Evolutionary conservation across 2,797 vertebrate genomes (phyloP).

Genomic region (Rhinoraja longicauda): DNA sequence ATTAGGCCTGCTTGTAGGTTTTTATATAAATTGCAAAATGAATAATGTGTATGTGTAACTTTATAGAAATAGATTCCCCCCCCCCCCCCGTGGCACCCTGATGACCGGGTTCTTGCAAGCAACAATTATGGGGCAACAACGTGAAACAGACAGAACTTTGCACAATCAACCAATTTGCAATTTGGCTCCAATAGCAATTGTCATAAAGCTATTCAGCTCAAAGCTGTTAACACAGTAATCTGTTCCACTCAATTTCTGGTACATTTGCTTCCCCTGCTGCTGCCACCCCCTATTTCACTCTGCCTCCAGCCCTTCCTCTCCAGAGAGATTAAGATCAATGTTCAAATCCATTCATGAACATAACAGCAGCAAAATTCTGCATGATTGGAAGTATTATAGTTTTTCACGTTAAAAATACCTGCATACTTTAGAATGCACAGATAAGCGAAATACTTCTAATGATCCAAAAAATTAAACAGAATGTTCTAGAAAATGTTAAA

Average conservation of each 20-base stretch:
- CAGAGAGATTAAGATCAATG: neutral
- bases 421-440: conserved; percentile 33
- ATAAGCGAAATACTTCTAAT: conserved; percentile 35
- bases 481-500: conserved; percentile 33
- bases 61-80: neutral
- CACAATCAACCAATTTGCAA: too few species aligned
- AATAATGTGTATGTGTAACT: neutral
- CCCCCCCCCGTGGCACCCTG: neutral
- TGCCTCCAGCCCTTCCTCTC: neutral
- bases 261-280: too few species aligned
- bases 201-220: neutral
- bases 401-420: neutral
- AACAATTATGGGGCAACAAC: neutral
- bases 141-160: neutral
- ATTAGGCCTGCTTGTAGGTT: too few species aligned
- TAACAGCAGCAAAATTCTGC: neutral
- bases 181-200: neutral
- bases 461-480: conserved; percentile 9
- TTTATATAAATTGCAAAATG: neutral
- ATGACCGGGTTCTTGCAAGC: neutral
- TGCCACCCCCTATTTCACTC: too few species aligned
- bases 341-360: neutral
- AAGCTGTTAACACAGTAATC: neutral
- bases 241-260: neutral
- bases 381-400: neutral